Evolutionary conservation across 53 echinoderm and acorn worm species (phyloP).

Genomic region (Patiria pectinifera): DNA sequence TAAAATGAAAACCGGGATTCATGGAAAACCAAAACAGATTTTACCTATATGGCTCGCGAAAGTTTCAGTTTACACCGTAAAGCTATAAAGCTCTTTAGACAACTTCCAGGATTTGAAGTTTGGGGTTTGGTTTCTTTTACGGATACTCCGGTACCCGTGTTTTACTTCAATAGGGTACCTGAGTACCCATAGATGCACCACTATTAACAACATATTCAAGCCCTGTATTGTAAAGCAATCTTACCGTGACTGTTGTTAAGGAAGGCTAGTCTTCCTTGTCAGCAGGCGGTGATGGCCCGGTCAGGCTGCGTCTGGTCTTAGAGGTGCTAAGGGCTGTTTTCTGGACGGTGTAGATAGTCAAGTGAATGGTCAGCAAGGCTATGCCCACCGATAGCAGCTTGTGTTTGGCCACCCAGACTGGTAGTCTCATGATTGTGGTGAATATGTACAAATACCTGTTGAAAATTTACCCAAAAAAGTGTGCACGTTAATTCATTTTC

Average conservation of each 20-base stretch:
- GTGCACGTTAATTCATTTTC: too few species aligned
- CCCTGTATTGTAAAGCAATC: neutral
- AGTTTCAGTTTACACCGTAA: too few species aligned
- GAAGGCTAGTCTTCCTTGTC: neutral
- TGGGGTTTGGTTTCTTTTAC: too few species aligned
- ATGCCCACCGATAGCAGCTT: conserved; percentile 77
- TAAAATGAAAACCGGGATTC: too few species aligned
- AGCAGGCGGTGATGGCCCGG: neutral
- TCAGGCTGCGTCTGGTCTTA: conserved; percentile 22
- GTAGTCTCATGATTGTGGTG: conserved; percentile 33
- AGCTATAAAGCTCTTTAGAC: too few species aligned
- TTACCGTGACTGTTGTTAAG: neutral
- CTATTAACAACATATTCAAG: neutral
- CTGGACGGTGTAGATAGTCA: conserved; percentile 79
- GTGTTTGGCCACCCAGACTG: conserved; percentile 69
- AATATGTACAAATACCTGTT: neutral
- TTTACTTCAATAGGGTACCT: too few species aligned
- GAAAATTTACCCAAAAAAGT: neutral
- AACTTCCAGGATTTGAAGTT: too few species aligned
- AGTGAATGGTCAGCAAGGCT: conserved; percentile 71
- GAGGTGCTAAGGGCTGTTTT: conserved; percentile 62
- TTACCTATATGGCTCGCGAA: too few species aligned
- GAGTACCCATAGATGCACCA: too few species aligned
- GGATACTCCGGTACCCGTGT: too few species aligned
- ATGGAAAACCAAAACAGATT: too few species aligned